Conservation (phyloP, 2,113 vertebrate species). For the Anolis carolinensis region DNA sequence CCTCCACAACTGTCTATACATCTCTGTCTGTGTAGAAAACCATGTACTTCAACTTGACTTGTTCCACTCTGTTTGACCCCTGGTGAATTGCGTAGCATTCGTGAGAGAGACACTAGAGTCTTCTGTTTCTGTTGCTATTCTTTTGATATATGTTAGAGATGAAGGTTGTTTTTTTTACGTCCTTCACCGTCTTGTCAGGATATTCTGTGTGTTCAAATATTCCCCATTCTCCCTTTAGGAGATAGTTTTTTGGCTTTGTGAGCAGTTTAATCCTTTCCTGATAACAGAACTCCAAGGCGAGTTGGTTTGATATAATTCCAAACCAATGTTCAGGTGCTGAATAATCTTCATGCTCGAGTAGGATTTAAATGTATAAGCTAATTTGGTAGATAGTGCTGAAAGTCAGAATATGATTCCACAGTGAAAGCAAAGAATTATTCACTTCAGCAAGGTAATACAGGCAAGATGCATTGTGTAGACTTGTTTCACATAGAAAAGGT, state of each 20-base stretch:
- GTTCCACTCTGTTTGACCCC: constrained; percentile 1
- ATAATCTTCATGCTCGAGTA: background rate
- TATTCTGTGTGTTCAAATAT: background rate
- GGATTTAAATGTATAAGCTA: background rate
- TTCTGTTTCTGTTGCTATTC: background rate
- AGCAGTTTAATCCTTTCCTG: background rate
- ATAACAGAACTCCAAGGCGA: background rate
- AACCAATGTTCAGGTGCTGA: background rate
- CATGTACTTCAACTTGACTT: background rate
- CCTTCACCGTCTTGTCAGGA: background rate
- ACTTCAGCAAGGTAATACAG: fast-evolving
- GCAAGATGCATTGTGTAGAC: background rate
- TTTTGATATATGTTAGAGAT: background rate
- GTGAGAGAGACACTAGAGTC: background rate
- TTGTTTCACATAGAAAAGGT: background rate
- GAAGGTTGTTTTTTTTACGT: background rate
- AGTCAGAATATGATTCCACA: background rate
- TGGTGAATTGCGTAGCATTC: background rate
- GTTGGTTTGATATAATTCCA: fast-evolving
- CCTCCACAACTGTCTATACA: background rate
- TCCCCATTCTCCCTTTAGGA: background rate
- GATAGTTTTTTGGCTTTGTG: fast-evolving
- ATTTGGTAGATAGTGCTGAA: background rate
- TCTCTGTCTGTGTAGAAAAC: background rate
- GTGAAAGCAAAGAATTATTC: background rate